phyloP scores from a whole-genome alignment of 2,888 invertebrate genomes.

The Gastracanthus pulcherrimus region DNA sequence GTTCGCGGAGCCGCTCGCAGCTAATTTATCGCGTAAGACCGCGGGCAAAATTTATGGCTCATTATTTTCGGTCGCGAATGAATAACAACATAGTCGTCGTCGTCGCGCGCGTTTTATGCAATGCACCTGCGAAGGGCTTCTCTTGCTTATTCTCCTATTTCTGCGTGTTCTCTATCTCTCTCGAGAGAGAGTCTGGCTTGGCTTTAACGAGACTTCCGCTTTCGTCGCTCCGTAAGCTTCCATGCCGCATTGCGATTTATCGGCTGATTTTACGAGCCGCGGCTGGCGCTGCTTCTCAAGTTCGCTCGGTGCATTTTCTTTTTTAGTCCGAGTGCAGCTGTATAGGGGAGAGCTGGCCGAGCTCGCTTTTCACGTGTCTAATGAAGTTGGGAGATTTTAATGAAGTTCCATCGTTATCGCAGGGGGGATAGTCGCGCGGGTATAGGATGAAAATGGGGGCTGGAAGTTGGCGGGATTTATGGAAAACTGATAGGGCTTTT shows the following conservation, averaged over 20 bases:
- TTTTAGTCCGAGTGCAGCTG: background rate
- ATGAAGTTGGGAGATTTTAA: constrained; percentile 31
- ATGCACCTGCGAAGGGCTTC: no score
- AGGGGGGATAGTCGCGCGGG: background rate
- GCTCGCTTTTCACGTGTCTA: no score
- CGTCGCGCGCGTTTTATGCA: background rate
- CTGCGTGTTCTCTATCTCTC: background rate
- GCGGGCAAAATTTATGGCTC: constrained; percentile 46
- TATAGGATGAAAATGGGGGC: background rate
- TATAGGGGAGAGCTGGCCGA: background rate
- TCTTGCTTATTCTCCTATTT: background rate
- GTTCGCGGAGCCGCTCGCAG: no score
- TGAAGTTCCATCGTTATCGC: constrained; percentile 24
- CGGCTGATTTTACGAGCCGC: constrained; percentile 36
- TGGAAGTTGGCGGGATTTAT: no score
- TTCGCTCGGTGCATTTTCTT: no score
- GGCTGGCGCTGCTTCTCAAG: background rate
- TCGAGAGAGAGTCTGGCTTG: no score
- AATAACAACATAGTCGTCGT: no score
- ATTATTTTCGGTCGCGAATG: constrained; percentile 53
- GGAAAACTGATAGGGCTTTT: no score
- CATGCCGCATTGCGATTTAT: constrained; percentile 36
- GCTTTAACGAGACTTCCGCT: constrained; percentile 55
- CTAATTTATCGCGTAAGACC: constrained; percentile 41
- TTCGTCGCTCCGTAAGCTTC: background rate